Conservation (phyloP, 2,797 vertebrate species). For the Anableps anableps region DNA sequence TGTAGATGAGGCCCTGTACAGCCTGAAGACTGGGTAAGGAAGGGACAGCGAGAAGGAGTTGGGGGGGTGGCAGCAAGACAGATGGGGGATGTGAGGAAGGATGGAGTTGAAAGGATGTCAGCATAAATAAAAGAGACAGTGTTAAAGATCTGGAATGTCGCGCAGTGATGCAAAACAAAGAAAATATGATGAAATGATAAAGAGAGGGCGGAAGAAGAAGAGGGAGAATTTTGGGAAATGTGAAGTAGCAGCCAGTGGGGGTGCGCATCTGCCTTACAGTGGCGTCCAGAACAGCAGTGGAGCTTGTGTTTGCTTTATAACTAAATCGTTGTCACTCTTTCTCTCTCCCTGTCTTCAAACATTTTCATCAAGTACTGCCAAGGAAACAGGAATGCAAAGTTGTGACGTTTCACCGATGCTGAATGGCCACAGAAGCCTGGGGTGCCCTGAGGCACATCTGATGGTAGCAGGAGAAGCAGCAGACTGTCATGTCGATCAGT, state of each 20-base stretch:
- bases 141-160: constrained; percentile 60
- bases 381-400: constrained; percentile 42
- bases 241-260: constrained; percentile 63
- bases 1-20: constrained; percentile 94
- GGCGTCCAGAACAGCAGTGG: constrained; percentile 63
- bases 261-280: constrained; percentile 50
- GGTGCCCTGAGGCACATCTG: constrained; percentile 40
- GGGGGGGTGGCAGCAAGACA: constrained; percentile 21
- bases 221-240: constrained; percentile 53
- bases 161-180: constrained; percentile 68
- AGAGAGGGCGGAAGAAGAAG: constrained; percentile 42
- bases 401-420: constrained; percentile 26
- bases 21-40: constrained; percentile 96
- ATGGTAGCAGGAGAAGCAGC: constrained; percentile 33
- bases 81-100: constrained; percentile 23
- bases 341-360: constrained; percentile 24
- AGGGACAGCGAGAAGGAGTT: constrained; percentile 79
- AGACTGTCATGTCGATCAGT: constrained; percentile 48
- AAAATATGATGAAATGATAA: constrained; percentile 61
- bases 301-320: constrained; percentile 53
- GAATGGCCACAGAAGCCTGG: constrained; percentile 39
- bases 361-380: constrained; percentile 31
- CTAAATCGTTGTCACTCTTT: constrained; percentile 37
- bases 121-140: constrained; percentile 42
- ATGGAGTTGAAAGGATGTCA: constrained; percentile 57